phyloP scores from a whole-genome alignment of 1,140 invertebrate species.

The Ganaspis sp. region DNA sequence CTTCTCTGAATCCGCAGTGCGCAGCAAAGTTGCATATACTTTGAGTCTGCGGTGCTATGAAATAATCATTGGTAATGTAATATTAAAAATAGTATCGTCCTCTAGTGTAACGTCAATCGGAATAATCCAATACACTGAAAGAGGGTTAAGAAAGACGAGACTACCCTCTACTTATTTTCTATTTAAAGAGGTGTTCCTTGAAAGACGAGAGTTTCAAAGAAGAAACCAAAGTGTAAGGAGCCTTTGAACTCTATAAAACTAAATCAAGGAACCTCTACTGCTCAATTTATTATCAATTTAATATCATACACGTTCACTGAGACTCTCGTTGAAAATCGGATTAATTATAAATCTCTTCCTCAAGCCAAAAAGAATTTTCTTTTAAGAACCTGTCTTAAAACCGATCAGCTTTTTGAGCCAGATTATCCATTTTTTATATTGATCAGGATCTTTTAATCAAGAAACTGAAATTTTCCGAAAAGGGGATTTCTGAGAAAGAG shows the following conservation, averaged over 20 bases:
- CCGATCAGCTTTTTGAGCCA: neutral
- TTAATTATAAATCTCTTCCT: neutral
- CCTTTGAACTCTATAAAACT: neutral
- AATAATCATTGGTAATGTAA: conserved; percentile 68
- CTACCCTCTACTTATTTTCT: neutral
- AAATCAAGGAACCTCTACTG: neutral
- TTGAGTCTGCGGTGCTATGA: conserved; percentile 60
- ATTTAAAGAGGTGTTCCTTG: neutral
- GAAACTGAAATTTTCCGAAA: too few species aligned
- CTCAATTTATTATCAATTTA: conserved; percentile 13
- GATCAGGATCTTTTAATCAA: too few species aligned
- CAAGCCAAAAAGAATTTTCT: neutral
- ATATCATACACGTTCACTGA: neutral
- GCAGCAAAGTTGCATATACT: conserved; percentile 54
- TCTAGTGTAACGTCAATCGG: conserved; percentile 69
- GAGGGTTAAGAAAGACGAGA: conserved; percentile 25
- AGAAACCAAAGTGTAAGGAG: neutral
- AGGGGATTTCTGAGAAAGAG: too few species aligned
- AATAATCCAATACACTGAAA: conserved; percentile 63
- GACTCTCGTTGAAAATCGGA: neutral
- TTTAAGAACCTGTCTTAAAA: neutral
- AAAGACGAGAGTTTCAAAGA: neutral
- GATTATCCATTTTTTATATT: too few species aligned
- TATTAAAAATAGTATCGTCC: conserved; percentile 70
- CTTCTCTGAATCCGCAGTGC: conserved; percentile 48